Evolutionary conservation across 1,140 invertebrate genomes (phyloP).

Genomic region (Ceratina japonica): DNA sequence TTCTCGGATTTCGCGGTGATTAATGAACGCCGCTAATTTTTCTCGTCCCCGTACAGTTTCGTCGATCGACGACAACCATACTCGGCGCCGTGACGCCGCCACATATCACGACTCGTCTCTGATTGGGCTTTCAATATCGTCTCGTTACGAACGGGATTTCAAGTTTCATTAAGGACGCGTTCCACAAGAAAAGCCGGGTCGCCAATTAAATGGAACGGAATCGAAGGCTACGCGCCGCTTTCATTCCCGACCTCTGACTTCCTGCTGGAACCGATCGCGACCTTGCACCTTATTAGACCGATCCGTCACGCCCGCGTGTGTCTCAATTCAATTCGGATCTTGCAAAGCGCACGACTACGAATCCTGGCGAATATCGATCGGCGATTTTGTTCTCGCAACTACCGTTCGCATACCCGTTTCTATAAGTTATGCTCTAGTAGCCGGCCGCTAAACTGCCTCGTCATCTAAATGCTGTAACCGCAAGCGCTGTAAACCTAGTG

Average conservation of each 20-base stretch:
- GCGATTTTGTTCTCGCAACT: not conserved
- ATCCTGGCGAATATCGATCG: not conserved
- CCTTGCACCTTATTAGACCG: conserved; percentile 11
- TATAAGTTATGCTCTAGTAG: conserved; percentile 12
- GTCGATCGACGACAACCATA: not conserved
- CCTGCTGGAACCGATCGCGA: not conserved
- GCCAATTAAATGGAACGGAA: not conserved
- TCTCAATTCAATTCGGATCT: not conserved
- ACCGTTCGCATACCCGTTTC: not conserved
- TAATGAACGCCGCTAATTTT: conserved; percentile 3
- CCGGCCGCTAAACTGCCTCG: conserved; percentile 5
- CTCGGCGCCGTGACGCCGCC: not conserved
- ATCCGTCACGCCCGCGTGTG: not conserved
- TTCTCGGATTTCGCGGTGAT: not conserved
- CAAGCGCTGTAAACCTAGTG: conserved; percentile 9
- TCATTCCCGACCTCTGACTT: conserved; percentile 6
- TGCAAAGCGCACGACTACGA: not conserved
- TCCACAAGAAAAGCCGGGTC: not conserved
- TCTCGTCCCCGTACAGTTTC: not conserved
- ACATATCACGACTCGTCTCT: not conserved
- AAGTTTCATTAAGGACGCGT: conserved; percentile 3
- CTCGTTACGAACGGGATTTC: conserved; percentile 15
- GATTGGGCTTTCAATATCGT: conserved; percentile 13
- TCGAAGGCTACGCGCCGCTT: not conserved
- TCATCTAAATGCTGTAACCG: conserved; percentile 22